Conservation (phyloP, 2,797 vertebrate species). For the Nyctibius grandis region DNA sequence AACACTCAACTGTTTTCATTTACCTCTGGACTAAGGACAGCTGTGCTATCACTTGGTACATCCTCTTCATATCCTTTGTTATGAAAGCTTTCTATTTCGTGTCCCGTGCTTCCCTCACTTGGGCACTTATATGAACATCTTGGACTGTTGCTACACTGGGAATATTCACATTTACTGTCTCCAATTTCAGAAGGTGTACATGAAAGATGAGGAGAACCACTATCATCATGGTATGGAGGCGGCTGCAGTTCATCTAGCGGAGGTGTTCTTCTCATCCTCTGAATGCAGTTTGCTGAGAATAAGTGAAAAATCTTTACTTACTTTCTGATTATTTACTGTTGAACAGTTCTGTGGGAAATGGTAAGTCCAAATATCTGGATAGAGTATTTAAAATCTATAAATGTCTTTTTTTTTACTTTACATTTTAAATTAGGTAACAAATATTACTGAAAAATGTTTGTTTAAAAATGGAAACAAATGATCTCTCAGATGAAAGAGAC, state of each 20-base stretch:
- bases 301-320: conserved; percentile 63
- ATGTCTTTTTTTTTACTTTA: neutral
- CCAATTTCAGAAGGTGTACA: conserved; percentile 90
- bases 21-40: conserved; percentile 95
- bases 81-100: conserved; percentile 88
- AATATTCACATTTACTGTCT: conserved; percentile 90
- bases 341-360: neutral
- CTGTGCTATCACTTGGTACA: conserved; percentile 94
- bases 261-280: conserved; percentile 94
- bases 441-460: neutral
- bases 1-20: neutral
- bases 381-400: neutral
- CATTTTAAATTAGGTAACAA: neutral
- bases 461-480: neutral
- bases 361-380: neutral
- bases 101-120: conserved; percentile 87
- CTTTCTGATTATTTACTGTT: neutral
- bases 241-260: conserved; percentile 95
- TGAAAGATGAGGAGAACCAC: conserved; percentile 92
- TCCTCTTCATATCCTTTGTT: conserved; percentile 96
- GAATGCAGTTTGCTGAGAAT: conserved; percentile 89
- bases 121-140: conserved; percentile 90
- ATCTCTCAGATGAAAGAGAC: neutral
- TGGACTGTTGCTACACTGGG: conserved; percentile 90
- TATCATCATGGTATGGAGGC: conserved; percentile 94